Percentiles rank a stretch among this genome's conserved stretches.
Conservation (phyloP, 2,888 invertebrate genomes). For the Opisthograptis luteolata region DNA sequence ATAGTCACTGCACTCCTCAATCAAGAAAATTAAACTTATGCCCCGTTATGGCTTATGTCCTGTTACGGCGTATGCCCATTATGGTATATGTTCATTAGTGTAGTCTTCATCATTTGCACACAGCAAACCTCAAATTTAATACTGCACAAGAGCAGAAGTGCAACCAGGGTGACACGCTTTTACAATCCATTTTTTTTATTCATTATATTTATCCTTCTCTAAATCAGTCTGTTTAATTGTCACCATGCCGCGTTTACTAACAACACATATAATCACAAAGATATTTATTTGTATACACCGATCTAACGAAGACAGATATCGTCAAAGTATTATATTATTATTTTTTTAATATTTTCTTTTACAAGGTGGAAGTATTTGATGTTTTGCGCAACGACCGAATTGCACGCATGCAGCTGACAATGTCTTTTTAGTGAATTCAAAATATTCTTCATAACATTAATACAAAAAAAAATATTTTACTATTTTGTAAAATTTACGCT, state of each 20-base stretch:
- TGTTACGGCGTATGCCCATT: no score
- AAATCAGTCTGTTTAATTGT: constrained; percentile 73
- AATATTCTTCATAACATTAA: no score
- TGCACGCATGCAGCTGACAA: no score
- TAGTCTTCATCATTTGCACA: no score
- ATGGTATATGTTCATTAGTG: not conserved
- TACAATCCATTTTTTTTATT: constrained; percentile 39
- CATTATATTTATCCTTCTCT: constrained; percentile 54
- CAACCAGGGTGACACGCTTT: constrained; percentile 49
- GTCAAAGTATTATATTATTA: constrained; percentile 74
- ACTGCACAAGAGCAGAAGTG: constrained; percentile 62
- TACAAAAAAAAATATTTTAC: no score
- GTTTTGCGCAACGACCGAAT: constrained; percentile 17
- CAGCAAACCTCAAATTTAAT: constrained; percentile 61
- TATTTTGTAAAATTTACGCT: no score
- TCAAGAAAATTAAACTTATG: no score
- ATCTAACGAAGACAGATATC: constrained; percentile 72
- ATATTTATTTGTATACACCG: constrained; percentile 74
- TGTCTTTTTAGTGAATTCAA: no score
- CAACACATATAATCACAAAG: constrained; percentile 72
- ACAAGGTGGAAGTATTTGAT: constrained; percentile 18
- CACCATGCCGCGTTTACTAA: constrained; percentile 62
- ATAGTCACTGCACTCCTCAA: no score
- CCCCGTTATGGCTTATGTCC: no score
- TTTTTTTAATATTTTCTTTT: constrained; percentile 39